Evolutionary conservation across 2,888 invertebrate genomes (phyloP), one percentile per base, ranked within the genome.

Genomic region (Muscina levida): DNA sequence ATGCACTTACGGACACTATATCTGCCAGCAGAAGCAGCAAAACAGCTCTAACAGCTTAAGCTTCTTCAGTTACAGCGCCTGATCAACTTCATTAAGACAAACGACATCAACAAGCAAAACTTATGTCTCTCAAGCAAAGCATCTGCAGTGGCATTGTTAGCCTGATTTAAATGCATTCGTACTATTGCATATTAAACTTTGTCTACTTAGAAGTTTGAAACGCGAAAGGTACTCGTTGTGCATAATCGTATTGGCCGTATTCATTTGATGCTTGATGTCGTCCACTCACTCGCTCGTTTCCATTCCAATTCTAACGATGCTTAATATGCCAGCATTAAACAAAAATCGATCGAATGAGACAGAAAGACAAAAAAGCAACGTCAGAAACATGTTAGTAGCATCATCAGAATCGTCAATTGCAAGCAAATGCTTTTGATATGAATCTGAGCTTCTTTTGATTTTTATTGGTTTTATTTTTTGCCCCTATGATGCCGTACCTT

Each of bases 151-250:
- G 75, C 79, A 68, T 77, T 72, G 71, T 81, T 81, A 81, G 77
- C 81, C 81, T 81, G 81, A 81, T 77, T 81, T 81, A 81, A 81
- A 81, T 81, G 77, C 74, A 74, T 81, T 81, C 74, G 74, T 81
- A 81, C 77, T 81, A 72, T 62, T 42, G 62, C 42, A 39, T 62
- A 62, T 39, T 62, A 62, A 62, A 62, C 62, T 17, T 22, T 31
- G 31, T 31, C 31, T 5, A 31, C 31, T 31, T 31, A 8, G 31
- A n/a, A n/a, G n/a, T n/a, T n/a, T n/a, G n/a, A n/a, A n/a, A n/a
- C n/a, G n/a, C n/a, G 37, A 39, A 15, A 17, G 74, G 44, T 62
- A 57, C 51, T 77, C 57, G 56, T 39, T 31, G 31, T 77, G 66
- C 26, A 22, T 39, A 15, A 31, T 57, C 56, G 44, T 39, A 13